A percentile compares a stretch with the other conserved stretches of the same genome.
phyloP scores from a whole-genome alignment of 2,888 invertebrate species.

The Brachyptera risi region DNA sequence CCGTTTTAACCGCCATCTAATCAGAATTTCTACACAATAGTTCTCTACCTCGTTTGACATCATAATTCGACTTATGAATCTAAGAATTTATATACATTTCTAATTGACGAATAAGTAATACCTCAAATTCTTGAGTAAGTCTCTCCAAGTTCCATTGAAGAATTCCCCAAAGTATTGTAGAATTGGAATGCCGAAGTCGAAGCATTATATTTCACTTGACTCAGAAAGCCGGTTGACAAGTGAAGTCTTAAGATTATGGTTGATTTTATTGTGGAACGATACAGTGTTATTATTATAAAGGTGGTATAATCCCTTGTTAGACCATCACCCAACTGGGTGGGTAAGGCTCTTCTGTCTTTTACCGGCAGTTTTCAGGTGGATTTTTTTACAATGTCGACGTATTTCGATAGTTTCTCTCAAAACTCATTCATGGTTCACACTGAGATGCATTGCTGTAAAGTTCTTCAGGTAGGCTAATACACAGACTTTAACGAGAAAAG shows the following conservation, averaged over 20 bases:
- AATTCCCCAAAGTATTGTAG: not conserved
- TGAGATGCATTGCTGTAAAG: not conserved
- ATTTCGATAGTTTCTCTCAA: not conserved
- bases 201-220: not conserved
- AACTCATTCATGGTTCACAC: conserved; percentile 4
- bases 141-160: too few relatives aligned
- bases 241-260: not conserved
- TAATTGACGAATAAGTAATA: too few relatives aligned
- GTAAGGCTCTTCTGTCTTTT: not conserved
- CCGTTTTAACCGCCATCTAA: too few relatives aligned
- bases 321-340: not conserved
- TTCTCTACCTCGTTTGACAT: too few relatives aligned
- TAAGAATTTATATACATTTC: too few relatives aligned
- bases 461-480: not conserved
- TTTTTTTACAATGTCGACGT: not conserved
- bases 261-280: not conserved
- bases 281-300: not conserved
- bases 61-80: too few relatives aligned
- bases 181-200: not conserved
- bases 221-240: not conserved
- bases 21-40: too few relatives aligned
- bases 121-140: too few relatives aligned
- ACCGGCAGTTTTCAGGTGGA: not conserved
- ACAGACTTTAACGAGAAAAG: not conserved
- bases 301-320: not conserved